Evolutionary conservation across 2,113 vertebrate species (phyloP).

Genomic region (Clinocottus analis): DNA sequence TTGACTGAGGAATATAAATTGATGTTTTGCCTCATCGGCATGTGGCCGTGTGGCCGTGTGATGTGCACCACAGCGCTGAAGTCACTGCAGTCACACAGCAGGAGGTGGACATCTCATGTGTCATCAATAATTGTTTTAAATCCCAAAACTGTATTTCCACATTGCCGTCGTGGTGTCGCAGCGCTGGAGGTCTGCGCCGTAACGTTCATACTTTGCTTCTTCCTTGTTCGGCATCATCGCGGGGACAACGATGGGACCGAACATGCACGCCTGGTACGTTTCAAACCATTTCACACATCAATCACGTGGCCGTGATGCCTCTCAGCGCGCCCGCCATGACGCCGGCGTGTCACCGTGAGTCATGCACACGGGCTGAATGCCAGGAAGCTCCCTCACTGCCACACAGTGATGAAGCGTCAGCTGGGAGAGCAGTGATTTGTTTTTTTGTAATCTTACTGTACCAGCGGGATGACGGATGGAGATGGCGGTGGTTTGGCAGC

Average conservation of each 20-base stretch:
- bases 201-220: too few species aligned
- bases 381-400: constrained; percentile 2
- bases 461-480: constrained; percentile 17
- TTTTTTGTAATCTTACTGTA: constrained; percentile 16
- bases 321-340: neutral
- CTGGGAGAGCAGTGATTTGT: constrained; percentile 11
- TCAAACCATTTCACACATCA: constrained; percentile 37
- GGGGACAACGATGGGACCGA: neutral
- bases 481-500: constrained; percentile 18
- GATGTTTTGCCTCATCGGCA: constrained; percentile 3
- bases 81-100: neutral
- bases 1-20: neutral
- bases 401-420: constrained; percentile 18
- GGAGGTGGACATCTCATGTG: too few species aligned
- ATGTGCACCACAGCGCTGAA: neutral
- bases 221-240: too few species aligned
- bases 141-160: too few species aligned
- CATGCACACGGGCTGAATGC: constrained; percentile 16
- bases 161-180: too few species aligned
- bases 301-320: constrained; percentile 26
- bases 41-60: neutral
- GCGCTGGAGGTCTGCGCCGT: too few species aligned
- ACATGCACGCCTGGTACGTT: neutral
- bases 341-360: constrained; percentile 6
- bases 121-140: too few species aligned